Base-by-base conservation (phyloP, 1,140 invertebrate species). In the Drosophila nasuta region DNA sequence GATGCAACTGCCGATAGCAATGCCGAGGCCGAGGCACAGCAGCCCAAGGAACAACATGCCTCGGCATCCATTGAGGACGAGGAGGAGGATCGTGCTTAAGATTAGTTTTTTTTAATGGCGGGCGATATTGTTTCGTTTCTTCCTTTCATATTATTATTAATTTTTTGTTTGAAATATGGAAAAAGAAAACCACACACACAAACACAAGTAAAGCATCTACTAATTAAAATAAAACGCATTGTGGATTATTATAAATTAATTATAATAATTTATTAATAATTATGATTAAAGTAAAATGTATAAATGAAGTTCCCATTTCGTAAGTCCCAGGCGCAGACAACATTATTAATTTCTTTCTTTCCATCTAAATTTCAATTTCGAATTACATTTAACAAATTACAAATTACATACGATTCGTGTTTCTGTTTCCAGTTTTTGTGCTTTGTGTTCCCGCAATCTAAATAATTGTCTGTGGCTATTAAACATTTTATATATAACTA, bases 221-320 rank as follows among this genome's bases (percentile, higher is more conserved):
- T 67, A 85, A 77, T 43, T 71, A 74, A 74, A 83, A 77, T 75
- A 75, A 83, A 72, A 83, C 48, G 17, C 54, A 79, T 68, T 58
- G 68, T 81, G 75, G 76, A 76, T 90, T 89, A 88, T 88, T 89
- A 89, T 89, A 85, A 79, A 89, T 78, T 82, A 88, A 83, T 85
- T 88, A 88, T 88, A 86, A 86, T 86, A 88, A 88, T 89, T 88
- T 88, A 88, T 83, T 88, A 81, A 89, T 88, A 83, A 83, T 89
- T 85, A 88, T 79, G 77, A 89, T 81, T 85, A 85, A 81, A 81
- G 43, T 85, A 81, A 81, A 89, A 89, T 83, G 89, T 83, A 89
- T 89, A 81, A 76, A 85, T 89, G 85, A 76, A 85, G 75, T 85
- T 82, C 83, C 82, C 73, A 82, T 72, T 85, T 85, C 51, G 81